Base-by-base conservation (phyloP, 2,113 vertebrate species). In the Phainopepla nitens region DNA sequence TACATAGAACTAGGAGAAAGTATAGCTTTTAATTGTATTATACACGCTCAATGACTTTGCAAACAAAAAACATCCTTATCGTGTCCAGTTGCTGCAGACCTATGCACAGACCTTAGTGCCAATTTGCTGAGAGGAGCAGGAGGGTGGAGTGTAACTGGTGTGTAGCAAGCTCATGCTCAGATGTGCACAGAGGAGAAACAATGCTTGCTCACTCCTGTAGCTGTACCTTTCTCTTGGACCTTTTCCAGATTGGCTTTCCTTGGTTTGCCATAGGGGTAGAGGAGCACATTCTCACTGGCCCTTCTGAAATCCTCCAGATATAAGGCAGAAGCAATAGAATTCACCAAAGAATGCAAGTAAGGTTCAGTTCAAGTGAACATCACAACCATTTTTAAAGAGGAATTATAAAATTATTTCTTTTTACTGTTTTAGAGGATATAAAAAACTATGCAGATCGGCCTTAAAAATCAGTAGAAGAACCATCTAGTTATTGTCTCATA, bases 301-400 rank as follows among this genome's bases (percentile, higher is more conserved):
- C 44, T 41, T 80, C 71, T 53, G n/a, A 90, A 92, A 77, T 77
- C 28, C 20, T 58, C 15, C n/a, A 58, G 11, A 44, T 77, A 10
- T 85, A 53, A 88, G 15, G 33, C 18, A 75, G 57, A 36, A 87
- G 20, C 28, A 75, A n/a, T 15, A 65, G 21, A 17, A 62, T 41
- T 20, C n/a, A 68, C 22, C 44, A 45, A 73, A 62, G 15, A 78
- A 22, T 39, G 31, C 25, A 9, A 70, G 6, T 36, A 65, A 82
- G 51, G 12, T 44, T 85, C 39, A 39, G 24, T 47, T 80, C 31
- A 86, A 90, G 33, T 27, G 71, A 96, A 93, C 91, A 65, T 31
- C 7, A n/a, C 20, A 47, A 54, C 7, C 1, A 13, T 64, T 80
- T 85, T 70, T 6, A 66, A 82, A 83, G 10, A 51, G 17, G 13